Conservation (phyloP, 2,797 vertebrate species). For the Naso thynnoides region DNA sequence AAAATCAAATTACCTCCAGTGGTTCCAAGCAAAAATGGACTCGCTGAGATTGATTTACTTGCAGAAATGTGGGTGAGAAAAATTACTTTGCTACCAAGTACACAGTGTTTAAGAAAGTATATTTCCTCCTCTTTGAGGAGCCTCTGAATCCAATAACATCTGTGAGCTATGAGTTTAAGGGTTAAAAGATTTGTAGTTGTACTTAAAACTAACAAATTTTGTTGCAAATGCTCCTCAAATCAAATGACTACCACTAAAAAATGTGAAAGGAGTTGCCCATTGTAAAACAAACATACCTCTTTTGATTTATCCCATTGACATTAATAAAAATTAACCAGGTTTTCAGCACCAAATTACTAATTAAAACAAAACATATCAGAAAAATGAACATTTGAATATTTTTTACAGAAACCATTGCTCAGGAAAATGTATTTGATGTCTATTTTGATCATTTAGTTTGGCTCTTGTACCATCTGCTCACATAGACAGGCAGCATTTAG, state of each 20-base stretch:
- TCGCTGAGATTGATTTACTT: not conserved
- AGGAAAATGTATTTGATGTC: too few species aligned
- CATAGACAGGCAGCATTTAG: too few species aligned
- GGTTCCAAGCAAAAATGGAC: conserved; percentile 6
- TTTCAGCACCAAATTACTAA: too few species aligned
- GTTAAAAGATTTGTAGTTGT: not conserved
- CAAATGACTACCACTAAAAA: too few species aligned
- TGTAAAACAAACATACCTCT: not conserved
- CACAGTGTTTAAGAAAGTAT: not conserved
- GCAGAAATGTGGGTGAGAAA: not conserved
- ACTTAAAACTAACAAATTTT: not conserved
- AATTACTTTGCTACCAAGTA: not conserved
- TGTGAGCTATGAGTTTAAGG: not conserved
- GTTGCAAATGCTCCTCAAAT: not conserved
- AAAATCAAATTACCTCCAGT: conserved; percentile 5
- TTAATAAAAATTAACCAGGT: too few species aligned
- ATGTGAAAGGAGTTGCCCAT: not conserved
- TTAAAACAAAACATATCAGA: too few species aligned
- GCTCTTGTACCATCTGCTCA: too few species aligned
- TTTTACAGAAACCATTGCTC: too few species aligned
- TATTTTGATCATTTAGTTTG: too few species aligned
- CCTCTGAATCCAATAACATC: not conserved
- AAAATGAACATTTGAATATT: too few species aligned
- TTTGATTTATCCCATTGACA: too few species aligned
- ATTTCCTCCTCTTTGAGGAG: not conserved